Percentiles rank a stretch among this genome's conserved stretches.
phyloP scores from a whole-genome alignment of 2,113 vertebrate genomes.

The Rhabdornis inornatus region DNA sequence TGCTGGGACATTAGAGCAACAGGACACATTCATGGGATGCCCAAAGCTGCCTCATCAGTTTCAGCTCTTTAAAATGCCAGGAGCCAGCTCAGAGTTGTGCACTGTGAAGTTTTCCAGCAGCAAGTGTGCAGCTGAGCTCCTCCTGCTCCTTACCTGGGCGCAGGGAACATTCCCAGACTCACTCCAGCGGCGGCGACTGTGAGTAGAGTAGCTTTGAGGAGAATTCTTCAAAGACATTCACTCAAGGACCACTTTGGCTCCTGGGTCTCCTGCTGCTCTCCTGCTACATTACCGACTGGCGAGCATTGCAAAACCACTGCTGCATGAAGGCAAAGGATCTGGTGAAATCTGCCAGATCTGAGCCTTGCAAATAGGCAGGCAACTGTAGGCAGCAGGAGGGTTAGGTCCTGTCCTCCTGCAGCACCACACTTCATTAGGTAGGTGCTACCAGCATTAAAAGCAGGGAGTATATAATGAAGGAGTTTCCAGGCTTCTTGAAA shows the following conservation, averaged over 20 bases:
- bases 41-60: neutral
- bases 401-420: neutral
- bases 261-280: neutral
- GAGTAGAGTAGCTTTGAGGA: slow-evolving; percentile 5
- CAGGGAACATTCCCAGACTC: slow-evolving; percentile 24
- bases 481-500: neutral
- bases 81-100: neutral
- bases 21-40: neutral
- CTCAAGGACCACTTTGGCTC: neutral
- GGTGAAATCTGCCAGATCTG: neutral
- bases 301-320: neutral
- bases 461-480: neutral
- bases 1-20: neutral
- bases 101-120: neutral
- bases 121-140: rapidly evolving
- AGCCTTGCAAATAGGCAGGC: neutral
- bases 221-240: neutral
- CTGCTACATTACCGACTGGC: neutral
- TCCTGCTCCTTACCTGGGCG: neutral
- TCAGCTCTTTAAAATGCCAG: neutral
- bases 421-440: neutral
- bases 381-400: neutral
- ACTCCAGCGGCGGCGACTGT: neutral
- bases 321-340: neutral
- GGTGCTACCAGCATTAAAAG: neutral